These are phyloP conservation scores for Gymnocypris eckloni DNA, from an alignment of 2,797 vertebrate genomes.

Conservation along the genomic window DNA sequence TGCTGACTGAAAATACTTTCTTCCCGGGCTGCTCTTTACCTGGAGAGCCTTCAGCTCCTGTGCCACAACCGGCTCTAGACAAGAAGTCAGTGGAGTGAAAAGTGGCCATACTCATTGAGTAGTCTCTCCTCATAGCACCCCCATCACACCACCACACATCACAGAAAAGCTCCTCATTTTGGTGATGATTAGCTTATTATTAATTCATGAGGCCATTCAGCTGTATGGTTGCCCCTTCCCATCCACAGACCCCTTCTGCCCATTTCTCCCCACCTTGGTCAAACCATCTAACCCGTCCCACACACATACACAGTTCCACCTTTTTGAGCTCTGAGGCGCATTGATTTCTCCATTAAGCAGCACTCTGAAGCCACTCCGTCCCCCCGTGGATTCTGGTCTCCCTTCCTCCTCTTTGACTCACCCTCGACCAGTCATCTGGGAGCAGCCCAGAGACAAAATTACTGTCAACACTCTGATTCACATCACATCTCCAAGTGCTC, in stretches of 20 bases:
- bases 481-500: constrained; percentile 36
- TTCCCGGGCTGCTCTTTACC: constrained; percentile 57
- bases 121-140: constrained; percentile 33
- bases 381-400: constrained; percentile 34
- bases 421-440: constrained; percentile 42
- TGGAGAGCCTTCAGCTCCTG: constrained; percentile 41
- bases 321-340: constrained; percentile 60
- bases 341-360: constrained; percentile 72
- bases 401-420: constrained; percentile 49
- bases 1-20: constrained; percentile 57
- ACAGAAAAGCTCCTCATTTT: constrained; percentile 62
- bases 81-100: constrained; percentile 54
- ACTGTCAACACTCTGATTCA: constrained; percentile 51
- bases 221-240: constrained; percentile 55
- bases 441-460: constrained; percentile 30
- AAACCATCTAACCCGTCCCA: neutral
- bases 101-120: constrained; percentile 35
- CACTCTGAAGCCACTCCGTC: constrained; percentile 59
- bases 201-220: constrained; percentile 76
- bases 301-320: neutral
- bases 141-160: constrained; percentile 55
- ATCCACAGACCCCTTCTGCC: constrained; percentile 49
- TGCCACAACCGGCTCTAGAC: constrained; percentile 45
- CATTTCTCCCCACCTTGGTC: constrained; percentile 48
- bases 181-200: constrained; percentile 73